A percentile compares a stretch with the other conserved stretches of the same genome.
phyloP scores from a whole-genome alignment of 2,888 invertebrate genomes.

The Sinhomidia bicolor region DNA sequence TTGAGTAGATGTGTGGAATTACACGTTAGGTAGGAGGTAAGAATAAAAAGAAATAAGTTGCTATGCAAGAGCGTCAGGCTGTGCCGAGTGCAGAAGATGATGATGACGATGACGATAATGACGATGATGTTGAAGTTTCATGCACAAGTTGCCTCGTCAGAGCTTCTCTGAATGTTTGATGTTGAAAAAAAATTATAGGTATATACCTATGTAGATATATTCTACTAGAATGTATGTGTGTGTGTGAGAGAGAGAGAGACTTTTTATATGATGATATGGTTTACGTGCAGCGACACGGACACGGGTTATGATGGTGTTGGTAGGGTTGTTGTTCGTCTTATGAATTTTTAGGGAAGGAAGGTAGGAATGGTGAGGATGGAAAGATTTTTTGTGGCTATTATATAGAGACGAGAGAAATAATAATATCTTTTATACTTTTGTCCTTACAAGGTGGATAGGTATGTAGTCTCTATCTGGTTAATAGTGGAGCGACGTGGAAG shows the following conservation, averaged over 20 bases:
- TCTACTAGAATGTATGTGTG: too few species aligned
- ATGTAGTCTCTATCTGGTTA: conserved; percentile 69
- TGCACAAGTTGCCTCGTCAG: conserved; percentile 68
- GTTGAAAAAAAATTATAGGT: conserved; percentile 43
- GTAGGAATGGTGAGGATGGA: conserved; percentile 72
- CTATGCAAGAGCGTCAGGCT: conserved; percentile 47
- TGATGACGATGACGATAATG: conserved; percentile 28
- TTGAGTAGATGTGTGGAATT: neutral
- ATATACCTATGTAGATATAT: too few species aligned
- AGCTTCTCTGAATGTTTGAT: conserved; percentile 62
- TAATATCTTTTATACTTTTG: conserved; percentile 74
- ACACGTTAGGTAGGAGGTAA: conserved; percentile 59
- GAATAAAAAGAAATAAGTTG: conserved; percentile 43
- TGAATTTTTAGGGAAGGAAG: conserved; percentile 73
- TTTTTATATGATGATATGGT: conserved; percentile 27
- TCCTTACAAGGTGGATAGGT: conserved; percentile 74
- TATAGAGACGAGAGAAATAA: conserved; percentile 57
- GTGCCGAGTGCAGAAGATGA: conserved; percentile 20
- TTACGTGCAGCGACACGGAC: conserved; percentile 36
- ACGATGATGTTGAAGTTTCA: conserved; percentile 62
- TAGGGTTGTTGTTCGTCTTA: conserved; percentile 58
- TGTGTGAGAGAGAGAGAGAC: too few species aligned
- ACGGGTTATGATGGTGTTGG: conserved; percentile 40
- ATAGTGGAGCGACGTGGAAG: conserved; percentile 68
- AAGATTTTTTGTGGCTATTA: conserved; percentile 50